phyloP scores from a whole-genome alignment of 2,797 vertebrate species.

The Microhierax caerulescens region DNA sequence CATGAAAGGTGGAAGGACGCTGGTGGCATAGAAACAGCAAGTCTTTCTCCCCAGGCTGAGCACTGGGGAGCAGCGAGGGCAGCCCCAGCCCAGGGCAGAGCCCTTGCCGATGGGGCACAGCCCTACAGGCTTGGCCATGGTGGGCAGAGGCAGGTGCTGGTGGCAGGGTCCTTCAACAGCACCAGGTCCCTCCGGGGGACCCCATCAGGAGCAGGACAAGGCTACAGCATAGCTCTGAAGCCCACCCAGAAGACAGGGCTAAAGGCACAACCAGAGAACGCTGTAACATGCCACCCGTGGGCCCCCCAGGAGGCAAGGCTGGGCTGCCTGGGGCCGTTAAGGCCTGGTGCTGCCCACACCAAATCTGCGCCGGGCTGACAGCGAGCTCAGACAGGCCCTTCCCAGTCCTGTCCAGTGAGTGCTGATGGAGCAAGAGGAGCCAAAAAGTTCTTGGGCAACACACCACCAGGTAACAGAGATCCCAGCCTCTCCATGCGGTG shows the following conservation, averaged over 20 bases:
- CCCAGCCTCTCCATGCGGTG: rapidly evolving
- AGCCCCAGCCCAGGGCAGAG: background rate
- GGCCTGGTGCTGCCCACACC: too few species aligned
- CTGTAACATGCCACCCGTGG: rapidly evolving
- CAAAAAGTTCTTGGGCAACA: too few species aligned
- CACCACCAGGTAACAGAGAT: rapidly evolving
- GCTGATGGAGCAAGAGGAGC: rapidly evolving
- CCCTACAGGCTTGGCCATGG: background rate
- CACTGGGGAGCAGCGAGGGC: rapidly evolving
- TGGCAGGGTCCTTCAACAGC: background rate
- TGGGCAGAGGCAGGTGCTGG: background rate
- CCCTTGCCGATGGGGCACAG: background rate
- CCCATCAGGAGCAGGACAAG: background rate
- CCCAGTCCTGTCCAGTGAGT: rapidly evolving
- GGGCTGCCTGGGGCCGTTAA: background rate
- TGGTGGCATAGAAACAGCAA: rapidly evolving
- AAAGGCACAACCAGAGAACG: too few species aligned
- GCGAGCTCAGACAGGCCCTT: too few species aligned
- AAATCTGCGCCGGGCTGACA: background rate
- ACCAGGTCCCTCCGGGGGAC: background rate
- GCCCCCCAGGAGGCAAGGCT: background rate
- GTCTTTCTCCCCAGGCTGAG: rapidly evolving
- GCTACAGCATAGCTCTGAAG: background rate
- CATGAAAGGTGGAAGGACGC: background rate
- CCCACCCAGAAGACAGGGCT: background rate